These are phyloP conservation scores for Cosmia pyralina DNA, from an alignment of 2,888 invertebrate genomes.

Conservation along the genomic window DNA sequence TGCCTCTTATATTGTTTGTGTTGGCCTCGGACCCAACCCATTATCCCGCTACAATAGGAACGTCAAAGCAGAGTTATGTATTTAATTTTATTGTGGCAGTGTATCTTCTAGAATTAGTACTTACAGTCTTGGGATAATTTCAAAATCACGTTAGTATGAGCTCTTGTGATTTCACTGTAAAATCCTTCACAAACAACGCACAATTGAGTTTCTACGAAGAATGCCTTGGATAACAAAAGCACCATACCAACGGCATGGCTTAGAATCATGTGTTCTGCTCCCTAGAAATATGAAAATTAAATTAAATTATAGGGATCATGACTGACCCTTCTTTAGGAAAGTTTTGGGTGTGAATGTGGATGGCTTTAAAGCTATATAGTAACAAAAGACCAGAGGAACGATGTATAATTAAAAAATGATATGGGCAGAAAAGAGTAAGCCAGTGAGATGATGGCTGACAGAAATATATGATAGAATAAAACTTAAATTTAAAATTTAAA, in stretches of 20 bases:
- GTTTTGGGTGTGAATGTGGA: not conserved
- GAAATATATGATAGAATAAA: not conserved
- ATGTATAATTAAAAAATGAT: no score
- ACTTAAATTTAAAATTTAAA: no score
- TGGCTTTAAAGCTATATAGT: not conserved
- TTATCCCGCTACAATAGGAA: not conserved
- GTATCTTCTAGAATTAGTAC: not conserved
- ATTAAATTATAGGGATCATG: not conserved
- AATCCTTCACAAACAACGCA: conserved; percentile 43
- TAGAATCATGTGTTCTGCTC: not conserved
- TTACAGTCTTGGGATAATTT: conserved; percentile 41
- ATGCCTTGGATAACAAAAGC: conserved; percentile 28
- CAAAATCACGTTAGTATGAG: conserved; percentile 20
- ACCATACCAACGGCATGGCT: conserved; percentile 40
- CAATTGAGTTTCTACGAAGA: conserved; percentile 32
- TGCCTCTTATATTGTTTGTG: no score
- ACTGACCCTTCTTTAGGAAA: not conserved
- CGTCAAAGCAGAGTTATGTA: not conserved
- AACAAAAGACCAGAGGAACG: no score
- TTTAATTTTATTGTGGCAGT: no score
- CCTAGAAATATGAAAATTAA: conserved; percentile 13
- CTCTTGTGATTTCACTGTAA: conserved; percentile 31
- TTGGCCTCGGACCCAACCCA: not conserved
- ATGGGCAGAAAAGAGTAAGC: not conserved
- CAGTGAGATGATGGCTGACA: not conserved